Base-by-base conservation (phyloP, 2,888 invertebrate species). In the Amphiduros pacificus region DNA sequence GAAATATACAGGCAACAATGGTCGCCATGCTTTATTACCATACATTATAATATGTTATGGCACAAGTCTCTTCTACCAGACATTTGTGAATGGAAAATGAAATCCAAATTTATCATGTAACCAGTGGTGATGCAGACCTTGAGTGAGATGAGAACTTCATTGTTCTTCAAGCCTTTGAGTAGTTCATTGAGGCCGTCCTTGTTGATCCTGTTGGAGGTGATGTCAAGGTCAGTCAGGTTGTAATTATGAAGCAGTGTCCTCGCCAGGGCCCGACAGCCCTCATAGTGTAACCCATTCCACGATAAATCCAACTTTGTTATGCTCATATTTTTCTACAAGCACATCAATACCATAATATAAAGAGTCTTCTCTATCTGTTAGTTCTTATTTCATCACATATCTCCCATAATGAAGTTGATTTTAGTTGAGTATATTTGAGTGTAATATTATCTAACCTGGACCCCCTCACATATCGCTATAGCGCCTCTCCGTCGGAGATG, bases 191-290 rank as follows among this genome's bases (percentile, higher is more conserved):
- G 62, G 54, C 74, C 74, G 44, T 73, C 71, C 40, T 70, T 71
- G 61, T 74, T 73, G 29, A 78, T 73, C 54, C 78, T 66, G 63
- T 78, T 78, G 56, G 73, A 74, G 27, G 72, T 71, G 26, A 78
- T 65, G 63, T 77, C 73, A 17, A 78, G 67, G 26, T 75, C 70
- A 17, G 65, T 60, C 44, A 78, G 60, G 1, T 72, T 73, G 9
- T 63, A 67, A 61, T 77, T 77, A 20, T 50, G 58, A 17, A 65
- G 57, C 22, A 77, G 59, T 0, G 74, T 66, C 41, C 64, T 63
- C 11, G 69, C 66, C 51, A 77, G 59, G 4, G 69, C 67, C 24
- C 63, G 63, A 5, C 72, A 68, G 20, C 77, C 77, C 27, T 71
- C 66, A 14, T 70, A 44, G 51, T 73, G 68, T 48, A 77, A 71